Evolutionary conservation across 1,140 invertebrate species (phyloP).

Genomic region (Caerostris darwini): DNA sequence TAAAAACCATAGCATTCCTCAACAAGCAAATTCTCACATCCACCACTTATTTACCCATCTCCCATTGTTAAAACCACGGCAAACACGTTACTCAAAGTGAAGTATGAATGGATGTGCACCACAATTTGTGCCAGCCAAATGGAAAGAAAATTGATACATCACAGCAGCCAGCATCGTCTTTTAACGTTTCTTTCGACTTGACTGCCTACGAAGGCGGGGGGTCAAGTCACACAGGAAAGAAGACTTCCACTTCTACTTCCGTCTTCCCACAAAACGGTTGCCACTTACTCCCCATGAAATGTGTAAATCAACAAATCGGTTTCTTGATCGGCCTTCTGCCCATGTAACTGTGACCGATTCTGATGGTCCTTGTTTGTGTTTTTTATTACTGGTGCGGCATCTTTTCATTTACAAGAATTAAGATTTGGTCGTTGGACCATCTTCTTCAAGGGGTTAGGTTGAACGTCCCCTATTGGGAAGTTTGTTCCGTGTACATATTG

Average conservation of each 20-base stretch:
- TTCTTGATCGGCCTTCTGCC: slow-evolving; percentile 1
- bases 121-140: slow-evolving; percentile 1
- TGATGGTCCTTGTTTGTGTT: neutral
- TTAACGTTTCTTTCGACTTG: slow-evolving; percentile 20
- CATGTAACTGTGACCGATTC: slow-evolving; percentile 44
- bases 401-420: slow-evolving; percentile 15
- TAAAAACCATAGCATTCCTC: too few species aligned
- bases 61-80: neutral
- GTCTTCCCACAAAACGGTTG: neutral
- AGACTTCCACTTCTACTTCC: neutral
- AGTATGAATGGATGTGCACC: slow-evolving; percentile 18
- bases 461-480: neutral
- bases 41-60: neutral
- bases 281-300: neutral
- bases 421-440: slow-evolving; percentile 30
- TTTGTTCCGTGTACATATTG: slow-evolving; percentile 33
- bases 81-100: slow-evolving; percentile 21
- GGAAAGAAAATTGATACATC: slow-evolving; percentile 56
- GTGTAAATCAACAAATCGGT: slow-evolving; percentile 42
- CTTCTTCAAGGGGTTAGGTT: neutral
- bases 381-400: neutral
- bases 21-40: neutral
- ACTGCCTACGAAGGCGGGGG: slow-evolving; percentile 22
- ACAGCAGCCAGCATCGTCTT: neutral
- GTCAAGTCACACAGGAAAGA: neutral